These are phyloP conservation scores for Drymodes brunneopygia DNA, from an alignment of 2,113 vertebrate species.

Conservation along the genomic window DNA sequence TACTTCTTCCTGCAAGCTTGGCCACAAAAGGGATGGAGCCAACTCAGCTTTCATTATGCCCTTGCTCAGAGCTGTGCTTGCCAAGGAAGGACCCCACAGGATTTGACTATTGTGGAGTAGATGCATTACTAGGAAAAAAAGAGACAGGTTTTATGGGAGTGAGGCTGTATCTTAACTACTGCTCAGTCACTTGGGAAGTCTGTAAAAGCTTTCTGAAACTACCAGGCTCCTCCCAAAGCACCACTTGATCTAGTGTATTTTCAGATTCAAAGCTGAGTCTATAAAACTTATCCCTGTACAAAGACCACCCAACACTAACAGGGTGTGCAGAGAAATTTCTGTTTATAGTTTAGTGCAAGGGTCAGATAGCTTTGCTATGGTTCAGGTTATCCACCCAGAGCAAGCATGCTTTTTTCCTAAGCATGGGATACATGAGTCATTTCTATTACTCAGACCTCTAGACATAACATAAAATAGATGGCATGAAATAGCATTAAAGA, in stretches of 20 bases:
- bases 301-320: constrained; percentile 9
- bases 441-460: constrained; percentile 20
- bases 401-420: not conserved
- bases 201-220: constrained; percentile 51
- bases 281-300: not conserved
- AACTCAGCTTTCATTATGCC: not conserved
- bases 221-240: constrained; percentile 13
- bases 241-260: not conserved
- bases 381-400: constrained; percentile 32
- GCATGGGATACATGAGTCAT: constrained; percentile 33
- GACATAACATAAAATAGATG: constrained; percentile 42
- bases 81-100: not conserved
- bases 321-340: not conserved
- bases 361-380: not conserved
- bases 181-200: constrained; percentile 22
- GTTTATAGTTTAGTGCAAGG: not conserved
- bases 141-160: not conserved
- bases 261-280: constrained; percentile 14
- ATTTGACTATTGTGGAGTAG: not conserved
- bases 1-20: not conserved
- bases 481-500: constrained; percentile 4
- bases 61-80: not conserved
- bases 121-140: not conserved
- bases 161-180: constrained; percentile 8
- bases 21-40: not conserved